Base-by-base conservation (phyloP, 2,797 vertebrate species). In the Oryzias dopingdopingensis region DNA sequence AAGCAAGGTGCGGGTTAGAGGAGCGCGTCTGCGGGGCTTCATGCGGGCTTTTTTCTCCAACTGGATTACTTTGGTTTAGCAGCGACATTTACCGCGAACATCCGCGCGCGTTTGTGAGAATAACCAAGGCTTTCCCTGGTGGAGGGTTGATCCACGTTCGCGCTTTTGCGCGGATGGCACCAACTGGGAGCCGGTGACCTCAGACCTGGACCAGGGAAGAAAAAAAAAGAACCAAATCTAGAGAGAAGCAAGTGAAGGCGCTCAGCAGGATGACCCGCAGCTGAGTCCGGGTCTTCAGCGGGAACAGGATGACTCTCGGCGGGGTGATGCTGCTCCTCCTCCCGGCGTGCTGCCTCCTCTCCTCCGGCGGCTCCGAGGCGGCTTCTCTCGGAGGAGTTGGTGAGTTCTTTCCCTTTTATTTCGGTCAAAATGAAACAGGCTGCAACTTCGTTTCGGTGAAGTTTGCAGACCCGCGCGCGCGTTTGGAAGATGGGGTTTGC, bases 331-430 rank as follows among this genome's bases (percentile, higher is more conserved):
- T 73, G 56, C 20, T 55, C 22, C 49, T 83, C 23, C 37, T 85
- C 22, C 64, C 59, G 67, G 29, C 62, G 74, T 57, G 65, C 14
- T 73, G 55, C 55, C 68, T 87, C 66, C 61, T 88, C 65, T 56
- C 56, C 24, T 37, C 32, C 32, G 72, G 69, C 52, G 43, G 26
- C 54, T 82, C 79, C 49, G 14, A 77, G 73, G 80, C 88, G 37
- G 89, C 88, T 42, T 83, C 78, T 43, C 65, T 88, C 52, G 42
- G 59, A 60, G 76, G 62, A 17, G 44, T 60, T 56, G 64, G 89
- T 87, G 80, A 84, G 85, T 71, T 44, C 6, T 6, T 29, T 29
- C 7, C 20, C 20, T 6, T 29, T 29, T 29, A 29, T 29, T 13
- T 37, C 3, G 0, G 32, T 37, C 32, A 37, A 37, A 10, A 32